These are phyloP conservation scores for Suricata suricatta DNA, from an alignment of 2,113 vertebrate species.

Conservation along the genomic window DNA sequence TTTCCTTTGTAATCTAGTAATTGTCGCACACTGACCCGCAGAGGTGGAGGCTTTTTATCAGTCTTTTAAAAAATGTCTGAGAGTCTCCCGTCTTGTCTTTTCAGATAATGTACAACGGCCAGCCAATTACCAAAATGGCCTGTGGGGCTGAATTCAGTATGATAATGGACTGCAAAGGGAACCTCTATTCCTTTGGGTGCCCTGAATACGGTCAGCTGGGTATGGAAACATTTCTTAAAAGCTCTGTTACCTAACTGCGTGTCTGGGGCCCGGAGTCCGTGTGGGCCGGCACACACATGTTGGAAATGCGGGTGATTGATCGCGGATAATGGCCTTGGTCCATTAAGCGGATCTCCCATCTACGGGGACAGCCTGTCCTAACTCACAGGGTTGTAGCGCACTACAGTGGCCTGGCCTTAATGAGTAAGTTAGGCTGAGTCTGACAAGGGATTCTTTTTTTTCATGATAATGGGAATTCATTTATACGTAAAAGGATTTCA, in stretches of 20 bases:
- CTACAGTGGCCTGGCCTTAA: neutral
- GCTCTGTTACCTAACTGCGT: constrained; percentile 49
- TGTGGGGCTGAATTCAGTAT: constrained; percentile 98
- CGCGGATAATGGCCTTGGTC: constrained; percentile 29
- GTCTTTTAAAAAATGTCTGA: neutral
- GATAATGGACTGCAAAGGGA: constrained; percentile 98
- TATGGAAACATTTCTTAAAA: constrained; percentile 78
- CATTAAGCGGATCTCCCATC: neutral
- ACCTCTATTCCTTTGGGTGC: constrained; percentile 97
- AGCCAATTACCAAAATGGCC: constrained; percentile 96
- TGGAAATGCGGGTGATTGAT: constrained; percentile 59
- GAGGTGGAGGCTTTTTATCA: neutral
- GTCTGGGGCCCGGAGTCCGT: neutral
- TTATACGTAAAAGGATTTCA: neutral
- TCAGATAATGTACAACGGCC: constrained; percentile 97
- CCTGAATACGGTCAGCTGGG: constrained; percentile 97
- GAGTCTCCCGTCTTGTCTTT: neutral
- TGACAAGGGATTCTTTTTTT: neutral
- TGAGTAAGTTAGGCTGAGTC: neutral
- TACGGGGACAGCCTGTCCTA: fast-evolving
- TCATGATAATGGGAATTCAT: neutral
- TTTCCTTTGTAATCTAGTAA: neutral
- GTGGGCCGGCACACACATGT: neutral
- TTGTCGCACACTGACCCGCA: neutral
- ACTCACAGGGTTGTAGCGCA: neutral